phyloP scores from a whole-genome alignment of 1,140 invertebrate species.

The Cyphomyrmex costatus region DNA sequence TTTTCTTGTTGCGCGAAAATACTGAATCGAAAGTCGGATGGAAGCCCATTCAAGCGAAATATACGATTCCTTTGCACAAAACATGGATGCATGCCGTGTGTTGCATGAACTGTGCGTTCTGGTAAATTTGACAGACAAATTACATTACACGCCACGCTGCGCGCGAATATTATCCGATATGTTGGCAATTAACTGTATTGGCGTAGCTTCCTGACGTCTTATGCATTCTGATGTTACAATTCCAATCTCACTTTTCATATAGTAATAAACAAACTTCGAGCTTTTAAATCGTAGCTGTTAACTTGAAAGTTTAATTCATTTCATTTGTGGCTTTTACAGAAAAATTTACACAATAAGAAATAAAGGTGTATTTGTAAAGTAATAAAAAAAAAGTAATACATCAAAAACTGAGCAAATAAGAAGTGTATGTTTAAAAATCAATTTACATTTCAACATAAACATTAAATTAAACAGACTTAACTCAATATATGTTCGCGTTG shows the following conservation, averaged over 20 bases:
- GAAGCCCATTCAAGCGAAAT: neutral
- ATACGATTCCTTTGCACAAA: constrained; percentile 25
- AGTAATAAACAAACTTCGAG: neutral
- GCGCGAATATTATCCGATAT: constrained; percentile 37
- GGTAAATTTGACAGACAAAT: constrained; percentile 55
- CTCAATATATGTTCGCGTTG: too few relatives aligned
- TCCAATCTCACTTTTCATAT: neutral
- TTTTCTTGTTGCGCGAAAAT: constrained; percentile 32
- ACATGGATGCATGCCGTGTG: neutral
- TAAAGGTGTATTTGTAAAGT: too few relatives aligned
- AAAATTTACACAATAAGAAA: too few relatives aligned
- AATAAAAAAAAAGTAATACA: too few relatives aligned
- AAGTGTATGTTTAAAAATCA: too few relatives aligned
- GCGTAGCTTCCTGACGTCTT: constrained; percentile 8
- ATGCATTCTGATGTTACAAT: neutral
- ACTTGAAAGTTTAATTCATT: neutral
- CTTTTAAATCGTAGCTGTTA: neutral
- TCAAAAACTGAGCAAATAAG: too few relatives aligned
- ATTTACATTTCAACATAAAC: too few relatives aligned
- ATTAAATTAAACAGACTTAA: too few relatives aligned
- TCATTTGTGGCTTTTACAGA: neutral
- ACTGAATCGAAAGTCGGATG: neutral
- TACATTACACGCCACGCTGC: constrained; percentile 27
- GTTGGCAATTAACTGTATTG: constrained; percentile 48
- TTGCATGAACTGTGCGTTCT: neutral